Evolutionary conservation across 2,113 vertebrate genomes (phyloP), one percentile per base, ranked within the genome.

Genomic region (Sorex araneus): DNA sequence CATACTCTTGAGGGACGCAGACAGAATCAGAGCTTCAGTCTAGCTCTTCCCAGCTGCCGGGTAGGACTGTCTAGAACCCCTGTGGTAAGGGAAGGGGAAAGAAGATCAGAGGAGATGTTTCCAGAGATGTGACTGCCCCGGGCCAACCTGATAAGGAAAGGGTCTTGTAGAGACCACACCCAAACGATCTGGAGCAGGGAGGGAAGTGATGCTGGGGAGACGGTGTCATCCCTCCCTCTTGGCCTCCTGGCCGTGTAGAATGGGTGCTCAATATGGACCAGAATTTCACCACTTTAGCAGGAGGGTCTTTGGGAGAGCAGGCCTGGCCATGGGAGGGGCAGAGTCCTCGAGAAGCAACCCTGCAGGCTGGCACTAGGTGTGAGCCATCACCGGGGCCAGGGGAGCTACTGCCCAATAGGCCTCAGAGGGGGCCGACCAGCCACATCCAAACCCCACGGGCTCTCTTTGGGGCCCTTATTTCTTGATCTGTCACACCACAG

Each of bases 401-500:
- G 12, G 9, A 32, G 71, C 36, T 9, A 2, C 11, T 27, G 34
- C 21, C 36, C 78, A 25, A 15, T 16, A 27, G 67, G 74, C 73
- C 79, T 28, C 28, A 71, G 71, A 8, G 43, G 40, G 2, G 5
- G 4, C 25, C 21, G 19, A 54, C 4, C 0, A 89, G 30, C 64
- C 34, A 69, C 2, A 57, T 70, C 54, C 63, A 54, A 73, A 67
- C 74, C 45, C 85, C 64, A 34, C 75, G 45, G 60, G 28, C 78
- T 92, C n/a, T 92, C 45, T 36, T 94, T 88, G 83, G 71, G 87
- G 66, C 66, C 54, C 34, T 93, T 36, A 11, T 91, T 81, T 96
- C 87, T 60, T 50, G 43, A 85, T 87, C 92, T 83, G 73, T 80
- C 80, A 84, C 76, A 83, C 83, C 40, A n/a, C 45, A 78, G 85